A percentile compares a stretch with the other conserved stretches of the same genome.
Evolutionary conservation across 1,140 invertebrate species (phyloP).

Genomic region (Cherax quadricarinatus): DNA sequence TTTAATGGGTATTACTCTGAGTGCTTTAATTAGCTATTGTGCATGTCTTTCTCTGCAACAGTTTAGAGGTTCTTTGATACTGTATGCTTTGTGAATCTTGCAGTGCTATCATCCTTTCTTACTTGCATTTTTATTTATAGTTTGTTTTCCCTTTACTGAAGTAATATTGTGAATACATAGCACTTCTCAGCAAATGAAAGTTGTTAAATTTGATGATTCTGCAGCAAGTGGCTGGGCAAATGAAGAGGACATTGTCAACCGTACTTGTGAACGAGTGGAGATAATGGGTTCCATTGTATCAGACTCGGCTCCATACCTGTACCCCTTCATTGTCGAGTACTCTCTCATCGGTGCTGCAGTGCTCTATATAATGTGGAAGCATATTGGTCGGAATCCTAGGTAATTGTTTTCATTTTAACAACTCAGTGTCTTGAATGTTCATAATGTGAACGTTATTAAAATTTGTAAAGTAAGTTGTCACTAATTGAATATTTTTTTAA

Average conservation of each 20-base stretch:
- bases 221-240: constrained; percentile 29
- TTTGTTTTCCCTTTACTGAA: background rate
- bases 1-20: background rate
- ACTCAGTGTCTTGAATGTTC: background rate
- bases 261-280: constrained; percentile 86
- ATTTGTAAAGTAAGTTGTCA: background rate
- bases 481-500: background rate
- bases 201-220: constrained; percentile 7
- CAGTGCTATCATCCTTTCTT: background rate
- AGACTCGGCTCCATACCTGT: constrained; percentile 93
- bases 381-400: constrained; percentile 87
- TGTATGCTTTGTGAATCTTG: background rate
- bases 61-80: background rate
- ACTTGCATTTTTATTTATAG: background rate
- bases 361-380: constrained; percentile 98
- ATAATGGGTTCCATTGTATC: constrained; percentile 96
- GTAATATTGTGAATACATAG: background rate
- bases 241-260: constrained; percentile 74
- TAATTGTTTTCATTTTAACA: constrained; percentile 38
- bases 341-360: constrained; percentile 97
- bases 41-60: background rate
- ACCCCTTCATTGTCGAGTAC: constrained; percentile 98
- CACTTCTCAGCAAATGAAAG: background rate
- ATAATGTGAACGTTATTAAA: background rate
- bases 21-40: background rate